Conservation (phyloP, 2,888 invertebrate species). For the Caenorhabditis sp. region DNA sequence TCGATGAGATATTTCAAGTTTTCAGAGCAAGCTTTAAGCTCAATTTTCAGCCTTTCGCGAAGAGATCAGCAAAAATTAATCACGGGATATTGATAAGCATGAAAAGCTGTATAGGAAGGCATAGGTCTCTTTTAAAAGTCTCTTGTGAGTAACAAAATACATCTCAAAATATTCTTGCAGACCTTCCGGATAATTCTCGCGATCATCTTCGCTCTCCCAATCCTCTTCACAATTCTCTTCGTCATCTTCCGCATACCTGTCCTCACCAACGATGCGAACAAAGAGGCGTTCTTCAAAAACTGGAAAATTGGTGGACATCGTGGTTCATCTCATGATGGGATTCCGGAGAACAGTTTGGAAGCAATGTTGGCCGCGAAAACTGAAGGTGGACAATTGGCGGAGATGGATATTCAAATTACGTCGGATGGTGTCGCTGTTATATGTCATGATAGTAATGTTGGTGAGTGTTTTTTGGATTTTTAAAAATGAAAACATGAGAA, state of each 20-base stretch:
- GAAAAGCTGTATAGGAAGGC: no score
- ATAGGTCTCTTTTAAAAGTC: no score
- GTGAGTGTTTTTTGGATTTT: constrained; percentile 8
- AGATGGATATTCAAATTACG: constrained; percentile 42
- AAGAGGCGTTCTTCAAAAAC: constrained; percentile 15
- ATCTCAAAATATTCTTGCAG: constrained; percentile 4
- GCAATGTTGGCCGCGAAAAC: constrained; percentile 31
- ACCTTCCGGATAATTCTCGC: constrained; percentile 28
- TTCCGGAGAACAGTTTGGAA: constrained; percentile 36
- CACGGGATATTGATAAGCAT: no score
- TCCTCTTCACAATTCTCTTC: constrained; percentile 21
- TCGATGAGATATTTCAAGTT: no score
- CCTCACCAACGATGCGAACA: constrained; percentile 9
- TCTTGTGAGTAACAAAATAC: not conserved
- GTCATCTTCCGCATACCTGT: constrained; percentile 35
- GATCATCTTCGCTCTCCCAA: constrained; percentile 15
- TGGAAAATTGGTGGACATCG: constrained; percentile 41
- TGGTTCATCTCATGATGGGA: constrained; percentile 26
- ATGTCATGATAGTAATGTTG: constrained; percentile 33
- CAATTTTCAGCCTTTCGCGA: no score
- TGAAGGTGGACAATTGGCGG: constrained; percentile 37
- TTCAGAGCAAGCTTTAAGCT: no score
- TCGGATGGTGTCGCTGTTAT: constrained; percentile 33
- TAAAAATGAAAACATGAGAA: not conserved
- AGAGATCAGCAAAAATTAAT: no score